phyloP scores from a whole-genome alignment of 2,113 vertebrate species.

The Lepisosteus oculatus region DNA sequence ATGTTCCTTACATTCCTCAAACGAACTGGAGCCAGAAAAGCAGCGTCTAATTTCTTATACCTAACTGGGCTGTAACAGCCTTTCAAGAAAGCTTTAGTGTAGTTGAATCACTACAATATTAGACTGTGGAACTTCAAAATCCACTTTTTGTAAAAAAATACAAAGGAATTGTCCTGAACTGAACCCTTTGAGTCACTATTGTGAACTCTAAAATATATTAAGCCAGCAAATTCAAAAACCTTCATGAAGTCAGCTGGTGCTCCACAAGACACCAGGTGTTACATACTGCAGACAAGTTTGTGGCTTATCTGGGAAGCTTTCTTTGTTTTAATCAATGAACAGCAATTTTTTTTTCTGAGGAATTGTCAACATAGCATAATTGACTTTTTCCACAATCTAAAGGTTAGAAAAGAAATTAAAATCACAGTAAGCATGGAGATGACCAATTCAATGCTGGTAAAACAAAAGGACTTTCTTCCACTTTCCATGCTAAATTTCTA shows the following conservation, averaged over 20 bases:
- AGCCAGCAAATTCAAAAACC: not conserved
- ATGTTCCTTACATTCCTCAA: not conserved
- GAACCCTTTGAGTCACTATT: not conserved
- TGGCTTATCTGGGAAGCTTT: not conserved
- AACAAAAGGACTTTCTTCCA: conserved; percentile 39
- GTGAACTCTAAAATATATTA: not conserved
- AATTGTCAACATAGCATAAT: not conserved
- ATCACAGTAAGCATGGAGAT: conserved; percentile 26
- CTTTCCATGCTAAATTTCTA: conserved; percentile 50
- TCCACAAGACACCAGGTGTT: not conserved
- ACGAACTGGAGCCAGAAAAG: conserved; percentile 4
- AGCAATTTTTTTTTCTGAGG: not conserved
- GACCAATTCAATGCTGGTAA: conserved; percentile 33
- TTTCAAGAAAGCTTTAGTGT: too few species aligned
- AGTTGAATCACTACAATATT: not conserved
- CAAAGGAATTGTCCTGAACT: not conserved
- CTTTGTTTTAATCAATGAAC: not conserved
- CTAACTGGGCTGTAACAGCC: not conserved
- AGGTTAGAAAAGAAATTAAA: conserved; percentile 27
- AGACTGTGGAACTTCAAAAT: not conserved
- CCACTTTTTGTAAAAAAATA: not conserved
- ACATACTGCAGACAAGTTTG: not conserved
- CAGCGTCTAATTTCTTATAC: not conserved
- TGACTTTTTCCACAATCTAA: conserved; percentile 10
- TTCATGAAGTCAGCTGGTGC: not conserved